A percentile compares a stretch with the other conserved stretches of the same genome.
Evolutionary conservation across 1,140 invertebrate genomes (phyloP).

Genomic region (Lerema accius): DNA sequence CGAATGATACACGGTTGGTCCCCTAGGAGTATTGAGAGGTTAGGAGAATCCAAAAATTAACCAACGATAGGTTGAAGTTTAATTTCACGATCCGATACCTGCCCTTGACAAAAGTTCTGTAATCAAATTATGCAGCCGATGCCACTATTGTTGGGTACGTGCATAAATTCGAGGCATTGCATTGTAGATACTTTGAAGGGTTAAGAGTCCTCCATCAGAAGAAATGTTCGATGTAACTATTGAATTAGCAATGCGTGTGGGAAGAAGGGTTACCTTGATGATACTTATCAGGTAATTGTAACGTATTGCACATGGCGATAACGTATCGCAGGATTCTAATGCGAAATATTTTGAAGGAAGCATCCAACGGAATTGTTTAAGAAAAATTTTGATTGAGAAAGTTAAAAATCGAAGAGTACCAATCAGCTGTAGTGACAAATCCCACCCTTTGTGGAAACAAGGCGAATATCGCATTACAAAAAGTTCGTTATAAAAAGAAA

Average conservation of each 20-base stretch:
- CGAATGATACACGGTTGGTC: constrained; percentile 63
- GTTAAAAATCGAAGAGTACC: constrained; percentile 58
- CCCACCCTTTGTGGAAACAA: constrained; percentile 74
- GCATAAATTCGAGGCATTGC: constrained; percentile 74
- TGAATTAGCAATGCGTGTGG: constrained; percentile 67
- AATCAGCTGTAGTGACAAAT: constrained; percentile 62
- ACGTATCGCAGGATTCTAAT: constrained; percentile 27
- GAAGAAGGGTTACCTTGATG: constrained; percentile 75
- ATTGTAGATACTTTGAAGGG: constrained; percentile 70
- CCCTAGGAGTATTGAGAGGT: constrained; percentile 68
- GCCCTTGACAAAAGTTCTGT: constrained; percentile 75
- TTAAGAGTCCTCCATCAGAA: constrained; percentile 56
- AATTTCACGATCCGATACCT: constrained; percentile 81
- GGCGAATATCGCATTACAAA: constrained; percentile 76
- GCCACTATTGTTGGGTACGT: constrained; percentile 70
- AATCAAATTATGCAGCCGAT: constrained; percentile 82
- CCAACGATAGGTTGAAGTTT: constrained; percentile 79
- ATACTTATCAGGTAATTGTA: constrained; percentile 81
- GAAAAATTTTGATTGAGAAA: constrained; percentile 42
- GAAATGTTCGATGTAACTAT: constrained; percentile 66
- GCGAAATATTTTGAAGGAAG: constrained; percentile 12
- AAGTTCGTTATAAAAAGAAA: constrained; percentile 78
- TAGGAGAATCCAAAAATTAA: constrained; percentile 78
- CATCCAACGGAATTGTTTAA: constrained; percentile 23
- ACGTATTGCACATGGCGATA: constrained; percentile 72